phyloP scores from a whole-genome alignment of 1,140 invertebrate genomes.

The Rhynchophorus ferrugineus region DNA sequence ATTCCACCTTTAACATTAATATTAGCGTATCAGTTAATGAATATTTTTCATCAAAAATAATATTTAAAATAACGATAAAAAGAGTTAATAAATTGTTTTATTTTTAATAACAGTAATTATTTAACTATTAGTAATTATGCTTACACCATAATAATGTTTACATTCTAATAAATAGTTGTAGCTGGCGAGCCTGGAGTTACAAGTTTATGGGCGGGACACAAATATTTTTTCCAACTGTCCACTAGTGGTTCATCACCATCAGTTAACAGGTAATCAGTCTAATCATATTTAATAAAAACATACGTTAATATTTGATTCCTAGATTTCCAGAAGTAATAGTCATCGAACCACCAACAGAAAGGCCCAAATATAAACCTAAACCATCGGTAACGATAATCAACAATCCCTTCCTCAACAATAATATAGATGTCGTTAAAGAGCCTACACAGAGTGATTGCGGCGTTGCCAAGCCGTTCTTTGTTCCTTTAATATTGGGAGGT shows the following conservation, averaged over 20 bases:
- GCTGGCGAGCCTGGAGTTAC: slow-evolving; percentile 17
- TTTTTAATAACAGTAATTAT: no score
- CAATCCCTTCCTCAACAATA: not conserved
- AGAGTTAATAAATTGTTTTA: no score
- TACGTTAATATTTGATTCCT: no score
- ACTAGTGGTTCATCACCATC: slow-evolving; percentile 10
- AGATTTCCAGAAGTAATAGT: not conserved
- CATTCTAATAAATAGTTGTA: no score
- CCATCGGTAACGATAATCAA: not conserved
- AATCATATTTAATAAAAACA: no score
- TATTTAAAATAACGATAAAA: no score
- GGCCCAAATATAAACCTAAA: slow-evolving; percentile 5
- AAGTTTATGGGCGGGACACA: slow-evolving; percentile 21
- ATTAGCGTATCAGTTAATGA: no score
- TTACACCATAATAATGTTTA: no score
- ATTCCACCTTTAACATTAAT: no score
- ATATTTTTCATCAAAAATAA: no score
- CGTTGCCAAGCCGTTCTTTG: slow-evolving; percentile 10
- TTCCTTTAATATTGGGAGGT: slow-evolving; percentile 27
- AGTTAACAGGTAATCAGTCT: not conserved
- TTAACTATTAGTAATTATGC: no score
- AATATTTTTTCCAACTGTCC: slow-evolving; percentile 11
- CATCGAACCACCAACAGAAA: not conserved
- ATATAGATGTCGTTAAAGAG: not conserved
- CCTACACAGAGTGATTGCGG: slow-evolving; percentile 16